Conservation (phyloP, 2,888 invertebrate genomes). For the Apotomis capreana region DNA sequence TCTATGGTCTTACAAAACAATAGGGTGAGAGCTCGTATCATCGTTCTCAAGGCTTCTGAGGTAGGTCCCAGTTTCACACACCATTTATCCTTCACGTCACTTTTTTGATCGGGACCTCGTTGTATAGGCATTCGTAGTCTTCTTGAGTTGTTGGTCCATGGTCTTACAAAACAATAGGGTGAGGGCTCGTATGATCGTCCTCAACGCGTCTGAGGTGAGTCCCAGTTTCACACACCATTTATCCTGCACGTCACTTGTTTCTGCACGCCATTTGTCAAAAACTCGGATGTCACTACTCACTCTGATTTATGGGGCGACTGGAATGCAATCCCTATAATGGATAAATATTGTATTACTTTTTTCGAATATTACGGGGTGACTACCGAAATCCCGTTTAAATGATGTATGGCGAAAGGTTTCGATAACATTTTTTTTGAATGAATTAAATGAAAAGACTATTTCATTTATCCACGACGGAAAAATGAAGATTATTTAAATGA, state of each 20-base stretch:
- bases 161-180: constrained; percentile 14
- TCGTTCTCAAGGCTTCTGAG: constrained; percentile 45
- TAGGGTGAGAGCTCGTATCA: constrained; percentile 18
- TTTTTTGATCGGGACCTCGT: too few species aligned
- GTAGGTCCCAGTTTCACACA: constrained; percentile 67
- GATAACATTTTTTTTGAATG: constrained; percentile 5
- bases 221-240: constrained; percentile 74
- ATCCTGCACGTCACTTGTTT: constrained; percentile 71
- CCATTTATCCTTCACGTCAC: constrained; percentile 74
- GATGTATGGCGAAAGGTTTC: constrained; percentile 31
- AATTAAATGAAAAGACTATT: not conserved
- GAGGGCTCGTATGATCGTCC: constrained; percentile 12
- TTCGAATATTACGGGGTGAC: constrained; percentile 54
- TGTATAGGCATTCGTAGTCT: too few species aligned
- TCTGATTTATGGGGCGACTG: constrained; percentile 72
- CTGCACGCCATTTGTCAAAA: constrained; percentile 78
- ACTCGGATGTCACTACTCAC: constrained; percentile 74
- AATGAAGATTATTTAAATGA: not conserved
- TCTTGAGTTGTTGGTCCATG: too few species aligned
- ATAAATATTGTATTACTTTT: constrained; percentile 78
- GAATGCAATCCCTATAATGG: constrained; percentile 80
- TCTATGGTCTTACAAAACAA: not conserved
- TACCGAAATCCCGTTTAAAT: constrained; percentile 39
- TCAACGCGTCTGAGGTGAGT: constrained; percentile 52
- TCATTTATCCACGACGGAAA: not conserved